phyloP scores from a whole-genome alignment of 2,888 invertebrate genomes.

The Podabrus alpinus region DNA sequence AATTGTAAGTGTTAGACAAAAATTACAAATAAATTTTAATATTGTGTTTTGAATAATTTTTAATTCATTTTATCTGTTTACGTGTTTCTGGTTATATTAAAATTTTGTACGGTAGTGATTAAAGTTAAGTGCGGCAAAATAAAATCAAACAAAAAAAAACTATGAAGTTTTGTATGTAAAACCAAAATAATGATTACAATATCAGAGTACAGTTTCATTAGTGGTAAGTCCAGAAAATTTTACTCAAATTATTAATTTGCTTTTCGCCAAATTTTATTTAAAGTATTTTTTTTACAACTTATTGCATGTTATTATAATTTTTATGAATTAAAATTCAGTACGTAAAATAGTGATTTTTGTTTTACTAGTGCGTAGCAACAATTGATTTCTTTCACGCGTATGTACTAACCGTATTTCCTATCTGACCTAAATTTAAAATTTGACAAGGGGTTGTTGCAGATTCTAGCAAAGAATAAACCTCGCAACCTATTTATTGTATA shows the following conservation, averaged over 20 bases:
- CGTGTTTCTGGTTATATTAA: neutral
- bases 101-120: neutral
- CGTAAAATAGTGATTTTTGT: neutral
- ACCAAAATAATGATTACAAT: slow-evolving; percentile 38
- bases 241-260: neutral
- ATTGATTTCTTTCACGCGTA: slow-evolving; percentile 26
- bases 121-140: neutral
- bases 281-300: neutral
- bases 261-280: neutral
- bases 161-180: neutral
- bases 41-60: neutral
- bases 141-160: neutral
- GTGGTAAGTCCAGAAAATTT: slow-evolving; percentile 34
- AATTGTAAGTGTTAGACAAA: slow-evolving; percentile 8
- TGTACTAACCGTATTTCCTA: slow-evolving; percentile 25
- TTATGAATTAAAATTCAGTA: neutral
- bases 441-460: slow-evolving; percentile 20
- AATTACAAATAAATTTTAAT: neutral
- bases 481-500: neutral
- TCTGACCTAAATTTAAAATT: slow-evolving; percentile 31
- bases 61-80: neutral
- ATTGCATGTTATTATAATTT: neutral
- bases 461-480: neutral
- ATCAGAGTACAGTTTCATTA: slow-evolving; percentile 38
- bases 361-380: slow-evolving; percentile 25